A percentile compares a stretch with the other conserved stretches of the same genome.
Conservation (phyloP, 92 coral and sea anemone genomes). For the Bergia sp. region DNA sequence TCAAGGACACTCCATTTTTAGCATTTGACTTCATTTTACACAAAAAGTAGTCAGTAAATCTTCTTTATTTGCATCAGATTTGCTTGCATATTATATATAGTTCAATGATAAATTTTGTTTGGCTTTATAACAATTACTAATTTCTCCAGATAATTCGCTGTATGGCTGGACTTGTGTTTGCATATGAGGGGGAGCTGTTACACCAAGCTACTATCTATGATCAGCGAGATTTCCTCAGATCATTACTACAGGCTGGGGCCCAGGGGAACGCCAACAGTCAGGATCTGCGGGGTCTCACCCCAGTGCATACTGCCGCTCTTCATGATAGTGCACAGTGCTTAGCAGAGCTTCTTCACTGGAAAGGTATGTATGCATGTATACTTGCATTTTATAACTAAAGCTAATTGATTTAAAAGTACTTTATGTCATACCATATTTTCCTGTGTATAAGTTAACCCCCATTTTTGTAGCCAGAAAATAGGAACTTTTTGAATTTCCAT, state of each 20-base stretch:
- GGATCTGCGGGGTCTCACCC: conserved; percentile 87
- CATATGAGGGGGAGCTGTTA: conserved; percentile 83
- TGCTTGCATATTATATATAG: too few relatives aligned
- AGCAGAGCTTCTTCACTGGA: conserved; percentile 70
- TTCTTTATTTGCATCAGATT: too few relatives aligned
- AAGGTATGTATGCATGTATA: conserved; percentile 55
- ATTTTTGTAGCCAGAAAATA: too few relatives aligned
- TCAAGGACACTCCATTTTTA: too few relatives aligned
- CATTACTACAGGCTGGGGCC: conserved; percentile 72
- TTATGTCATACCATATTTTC: too few relatives aligned
- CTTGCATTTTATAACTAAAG: neutral
- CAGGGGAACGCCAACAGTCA: conserved; percentile 90
- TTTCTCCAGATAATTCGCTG: neutral
- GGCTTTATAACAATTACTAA: neutral
- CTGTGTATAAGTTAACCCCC: too few relatives aligned
- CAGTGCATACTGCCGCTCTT: conserved; percentile 95
- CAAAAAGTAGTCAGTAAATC: too few relatives aligned
- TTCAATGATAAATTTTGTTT: too few relatives aligned
- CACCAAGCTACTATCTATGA: conserved; percentile 98
- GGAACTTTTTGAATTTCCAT: too few relatives aligned
- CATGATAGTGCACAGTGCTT: conserved; percentile 89
- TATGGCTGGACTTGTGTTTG: conserved; percentile 85
- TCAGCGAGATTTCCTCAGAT: conserved; percentile 78
- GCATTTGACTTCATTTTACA: too few relatives aligned
- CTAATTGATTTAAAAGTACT: too few relatives aligned